phyloP scores from a whole-genome alignment of 2,113 vertebrate species.

The Oreochromis tanganicae region DNA sequence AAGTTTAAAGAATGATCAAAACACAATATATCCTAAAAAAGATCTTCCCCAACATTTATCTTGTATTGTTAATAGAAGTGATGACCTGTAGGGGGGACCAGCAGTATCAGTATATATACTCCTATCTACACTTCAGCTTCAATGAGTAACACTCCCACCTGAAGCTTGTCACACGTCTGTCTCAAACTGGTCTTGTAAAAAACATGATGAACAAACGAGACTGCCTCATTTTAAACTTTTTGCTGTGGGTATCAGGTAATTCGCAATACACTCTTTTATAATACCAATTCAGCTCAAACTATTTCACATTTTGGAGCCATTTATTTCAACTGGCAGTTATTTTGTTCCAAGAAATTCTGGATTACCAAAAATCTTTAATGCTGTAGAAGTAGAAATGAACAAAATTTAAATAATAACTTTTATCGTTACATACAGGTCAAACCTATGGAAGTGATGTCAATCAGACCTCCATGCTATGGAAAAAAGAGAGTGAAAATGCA shows the following conservation, averaged over 20 bases:
- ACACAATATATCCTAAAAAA: too few relatives aligned
- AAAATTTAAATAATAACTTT: not conserved
- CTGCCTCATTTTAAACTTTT: not conserved
- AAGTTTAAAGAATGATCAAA: too few relatives aligned
- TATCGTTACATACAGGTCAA: not conserved
- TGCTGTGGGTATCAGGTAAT: constrained; percentile 11
- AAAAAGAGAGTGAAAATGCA: not conserved
- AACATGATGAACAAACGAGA: not conserved
- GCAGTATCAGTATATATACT: not conserved
- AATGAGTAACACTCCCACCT: not conserved
- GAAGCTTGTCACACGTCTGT: not conserved
- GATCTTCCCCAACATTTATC: not conserved
- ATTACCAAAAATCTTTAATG: not conserved
- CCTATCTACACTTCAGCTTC: not conserved
- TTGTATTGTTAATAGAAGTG: not conserved
- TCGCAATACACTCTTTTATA: not conserved
- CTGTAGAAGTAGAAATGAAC: not conserved
- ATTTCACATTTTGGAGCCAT: not conserved
- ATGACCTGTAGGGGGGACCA: not conserved
- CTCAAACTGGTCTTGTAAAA: not conserved
- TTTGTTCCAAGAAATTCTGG: not conserved
- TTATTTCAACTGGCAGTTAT: not conserved
- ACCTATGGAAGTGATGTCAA: not conserved
- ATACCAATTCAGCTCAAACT: not conserved
- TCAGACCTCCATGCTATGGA: not conserved